Base-by-base conservation (phyloP, 1,140 invertebrate species). In the Papilio polyxenes region DNA sequence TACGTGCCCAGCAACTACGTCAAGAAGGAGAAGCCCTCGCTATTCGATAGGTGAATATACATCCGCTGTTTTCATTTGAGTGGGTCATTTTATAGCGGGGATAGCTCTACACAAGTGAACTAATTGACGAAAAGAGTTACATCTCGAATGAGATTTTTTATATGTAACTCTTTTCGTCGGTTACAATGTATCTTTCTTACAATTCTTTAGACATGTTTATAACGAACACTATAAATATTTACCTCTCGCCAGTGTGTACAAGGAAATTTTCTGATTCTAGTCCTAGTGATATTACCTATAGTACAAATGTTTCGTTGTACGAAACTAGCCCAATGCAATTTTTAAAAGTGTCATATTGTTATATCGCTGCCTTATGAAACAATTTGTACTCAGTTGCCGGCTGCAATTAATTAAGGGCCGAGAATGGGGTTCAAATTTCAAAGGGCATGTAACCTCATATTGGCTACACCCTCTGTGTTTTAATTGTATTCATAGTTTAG, bases 1-100 rank as follows among this genome's bases (percentile, higher is more conserved):
- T 99, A 99, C 95, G 99, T 99, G 80, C 99, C 99, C 69, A 99
- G 98, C 93, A 99, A 99, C 95, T 99, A 99, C 95, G 98, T 99
- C 83, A 99, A 99, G 95, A 98, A 98, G 94, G 98, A 99, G 95
- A 99, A 99, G 93, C 98, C 98, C 76, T 99, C 98, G 13, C 95
- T 99, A 74, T 99, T 99, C 94, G 98, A 99, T 95, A 98, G 97
- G 96, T 97, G 90, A 93, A 87, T 8, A 80, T 44, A 8, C 10
- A 6, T 13, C 3, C 2, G 6, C 10, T 44, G 40, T 44, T 44
- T 44, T 7, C 3, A 44, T 44, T 44, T 7, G 40, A 44, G 40
- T 7, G 40, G 40, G 7, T 59, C n/a, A 13, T n/a, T 15, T 20
- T 20, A 59, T 44, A 44, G 7, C 40, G 40, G 40, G 40, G 40